Conservation (phyloP, 1,140 invertebrate genomes). For the Bombus soroeensis region DNA sequence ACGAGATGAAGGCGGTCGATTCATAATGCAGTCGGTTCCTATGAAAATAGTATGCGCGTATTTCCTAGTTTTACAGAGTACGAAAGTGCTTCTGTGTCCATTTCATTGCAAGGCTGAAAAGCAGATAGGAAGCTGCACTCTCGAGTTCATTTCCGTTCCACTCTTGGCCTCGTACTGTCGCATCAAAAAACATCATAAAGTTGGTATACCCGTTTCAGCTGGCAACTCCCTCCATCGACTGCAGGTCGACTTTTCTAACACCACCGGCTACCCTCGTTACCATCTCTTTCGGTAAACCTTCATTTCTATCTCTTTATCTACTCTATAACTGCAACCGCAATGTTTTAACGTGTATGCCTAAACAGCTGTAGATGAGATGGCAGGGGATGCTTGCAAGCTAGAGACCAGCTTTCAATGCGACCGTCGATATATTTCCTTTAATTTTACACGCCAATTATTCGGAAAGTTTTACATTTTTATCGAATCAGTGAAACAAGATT, state of each 20-base stretch:
- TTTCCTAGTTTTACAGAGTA: slow-evolving; percentile 55
- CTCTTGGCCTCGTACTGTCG: slow-evolving; percentile 56
- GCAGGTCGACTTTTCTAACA: slow-evolving; percentile 34
- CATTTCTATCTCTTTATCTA: not conserved
- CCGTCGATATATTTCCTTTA: not conserved
- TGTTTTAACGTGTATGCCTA: slow-evolving; percentile 32
- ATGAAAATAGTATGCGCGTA: slow-evolving; percentile 60
- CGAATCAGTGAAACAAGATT: not conserved
- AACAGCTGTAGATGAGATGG: slow-evolving; percentile 9
- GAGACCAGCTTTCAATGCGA: too few relatives aligned
- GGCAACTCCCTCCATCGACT: slow-evolving; percentile 28
- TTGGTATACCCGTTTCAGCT: slow-evolving; percentile 45
- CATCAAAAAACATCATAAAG: slow-evolving; percentile 74
- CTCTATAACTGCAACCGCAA: slow-evolving; percentile 25
- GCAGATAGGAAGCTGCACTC: slow-evolving; percentile 67
- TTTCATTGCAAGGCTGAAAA: slow-evolving; percentile 65
- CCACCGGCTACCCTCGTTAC: slow-evolving; percentile 1
- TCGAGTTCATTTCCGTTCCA: slow-evolving; percentile 69
- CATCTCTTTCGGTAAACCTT: not conserved
- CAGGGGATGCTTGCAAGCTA: not conserved
- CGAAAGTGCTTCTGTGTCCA: slow-evolving; percentile 62
- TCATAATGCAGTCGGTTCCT: slow-evolving; percentile 57
- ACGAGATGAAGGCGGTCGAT: slow-evolving; percentile 58
- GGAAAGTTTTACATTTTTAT: too few relatives aligned
- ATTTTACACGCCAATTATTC: too few relatives aligned